Base-by-base conservation (phyloP, 2,888 invertebrate genomes). In the Trissolcus brochymenae region DNA sequence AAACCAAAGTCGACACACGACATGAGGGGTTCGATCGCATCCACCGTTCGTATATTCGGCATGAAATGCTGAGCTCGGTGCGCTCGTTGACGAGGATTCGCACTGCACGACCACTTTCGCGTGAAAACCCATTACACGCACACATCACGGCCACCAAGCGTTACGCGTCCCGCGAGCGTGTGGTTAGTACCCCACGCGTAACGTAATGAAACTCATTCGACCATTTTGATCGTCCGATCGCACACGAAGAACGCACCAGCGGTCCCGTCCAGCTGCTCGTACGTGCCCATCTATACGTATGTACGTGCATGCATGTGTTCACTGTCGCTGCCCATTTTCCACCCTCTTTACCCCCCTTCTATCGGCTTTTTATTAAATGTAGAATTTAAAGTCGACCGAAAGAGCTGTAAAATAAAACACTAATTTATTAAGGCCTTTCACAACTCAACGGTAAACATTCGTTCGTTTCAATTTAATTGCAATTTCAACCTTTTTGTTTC, bases 61-160 rank as follows among this genome's bases (percentile, higher is more conserved):
- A 49, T 60, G 49, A 77, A 67, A 67, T 77, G 68, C 74, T 61
- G 55, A 54, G 57, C 62, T 72, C 64, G 78, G 61, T 65, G 70
- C 67, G 49, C 67, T 64, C 76, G 76, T 71, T 71, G 51, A 70
- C 74, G 76, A 79, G 75, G 75, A 71, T 66, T 76, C 67, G 62
- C 67, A 71, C 51, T 64, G 71, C 53, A 71, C 64, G 78, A 75
- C 76, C 77, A 71, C 61, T 79, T 79, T 77, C 70, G 79, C 75
- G 77, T 68, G 79, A 77, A 77, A 79, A 77, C 72, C 77, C 75
- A 79, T 79, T 79, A 79, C 77, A 79, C 75, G 79, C 76, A 75
- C 79, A 77, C 75, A 79, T 75, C 79, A 74, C 67, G 76, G 70
- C 71, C 76, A 64, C 65, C 77, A 71, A 74, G 74, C 74, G 68